Base-by-base conservation (phyloP, 1,140 invertebrate genomes). In the Parapsyche elsis region DNA sequence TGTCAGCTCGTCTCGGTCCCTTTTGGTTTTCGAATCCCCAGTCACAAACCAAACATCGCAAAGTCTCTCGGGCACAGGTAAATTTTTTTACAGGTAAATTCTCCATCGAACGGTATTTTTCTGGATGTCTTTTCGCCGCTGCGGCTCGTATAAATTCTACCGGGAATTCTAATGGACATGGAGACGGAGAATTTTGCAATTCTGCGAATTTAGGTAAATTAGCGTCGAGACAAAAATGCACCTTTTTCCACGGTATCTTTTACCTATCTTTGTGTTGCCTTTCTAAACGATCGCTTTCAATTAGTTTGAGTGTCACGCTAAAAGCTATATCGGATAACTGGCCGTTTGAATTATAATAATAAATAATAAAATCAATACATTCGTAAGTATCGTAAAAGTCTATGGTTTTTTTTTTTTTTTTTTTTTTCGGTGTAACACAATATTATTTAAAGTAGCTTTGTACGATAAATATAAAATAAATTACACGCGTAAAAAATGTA, bases 31-130 rank as follows among this genome's bases (percentile, higher is more conserved):
- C 38, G 57, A 10, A 9, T 64, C 23, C 21, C 9, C 49, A 21
- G 74, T 49, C 71, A n/a, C 5, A 77, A 77, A 64, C 30, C 75
- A 77, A 77, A 77, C 75, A 77, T 77, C 44, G 75, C 75, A 76
- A 44, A 38, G n/a, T n/a, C 30, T 19, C 45, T 46, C 19, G 26
- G 1, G n/a, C 73, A 57, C 75, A 77, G 75, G 75, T 77, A 77
- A 57, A 16, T 64, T 77, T 77, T 77, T 75, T 77, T 77, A 73
- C 45, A 67, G 64, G 64, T 67, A 67, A 67, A 67, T 67, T 67
- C 64, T 67, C 24, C 26, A 67, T 12, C 64, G 64, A 67, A 67
- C 64, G 64, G 64, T 67, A 67, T 67, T 21, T 38, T 61, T 67
- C 23, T 24, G 64, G 24, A 67, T 9, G 64, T 67, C 12, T 64